Conservation (phyloP, 2,888 invertebrate species). For the Pachliopta kotzebuea region DNA sequence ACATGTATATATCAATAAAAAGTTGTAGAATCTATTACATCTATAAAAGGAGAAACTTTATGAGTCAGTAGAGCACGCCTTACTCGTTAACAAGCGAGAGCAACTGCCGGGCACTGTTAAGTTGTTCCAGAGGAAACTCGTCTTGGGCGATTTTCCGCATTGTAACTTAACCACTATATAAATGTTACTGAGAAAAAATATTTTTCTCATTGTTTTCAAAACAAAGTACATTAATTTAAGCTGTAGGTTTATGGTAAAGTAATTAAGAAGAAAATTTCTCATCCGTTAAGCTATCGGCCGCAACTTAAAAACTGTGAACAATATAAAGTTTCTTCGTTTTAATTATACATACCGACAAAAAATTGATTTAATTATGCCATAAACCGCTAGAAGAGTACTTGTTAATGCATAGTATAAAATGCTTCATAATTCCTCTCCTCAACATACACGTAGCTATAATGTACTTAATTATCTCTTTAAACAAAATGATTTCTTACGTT, state of each 20-base stretch:
- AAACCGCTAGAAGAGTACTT: conserved; percentile 6
- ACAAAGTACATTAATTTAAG: neutral
- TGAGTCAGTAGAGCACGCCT: conserved; percentile 51
- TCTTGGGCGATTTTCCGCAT: conserved; percentile 26
- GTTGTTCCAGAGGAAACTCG: conserved; percentile 28
- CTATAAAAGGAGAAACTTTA: conserved; percentile 56
- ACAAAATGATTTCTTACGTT: too few relatives aligned
- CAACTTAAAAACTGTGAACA: conserved; percentile 1
- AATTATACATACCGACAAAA: neutral
- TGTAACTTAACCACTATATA: conserved; percentile 14
- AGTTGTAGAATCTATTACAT: conserved; percentile 22
- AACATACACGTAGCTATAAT: too few relatives aligned
- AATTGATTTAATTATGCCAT: neutral
- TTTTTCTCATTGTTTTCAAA: neutral
- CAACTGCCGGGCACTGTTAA: conserved; percentile 35
- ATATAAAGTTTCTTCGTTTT: neutral
- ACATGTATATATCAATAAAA: neutral
- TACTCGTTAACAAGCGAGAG: conserved; percentile 31
- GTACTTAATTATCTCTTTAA: too few relatives aligned
- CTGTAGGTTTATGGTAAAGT: too few relatives aligned
- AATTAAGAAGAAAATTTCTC: neutral
- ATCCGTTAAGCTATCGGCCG: neutral
- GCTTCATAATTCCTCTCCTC: neutral
- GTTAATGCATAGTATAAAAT: neutral
- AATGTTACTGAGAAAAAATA: conserved; percentile 20